Base-by-base conservation (phyloP, 2,888 invertebrate species). In the Conops quadrifasciatus region DNA sequence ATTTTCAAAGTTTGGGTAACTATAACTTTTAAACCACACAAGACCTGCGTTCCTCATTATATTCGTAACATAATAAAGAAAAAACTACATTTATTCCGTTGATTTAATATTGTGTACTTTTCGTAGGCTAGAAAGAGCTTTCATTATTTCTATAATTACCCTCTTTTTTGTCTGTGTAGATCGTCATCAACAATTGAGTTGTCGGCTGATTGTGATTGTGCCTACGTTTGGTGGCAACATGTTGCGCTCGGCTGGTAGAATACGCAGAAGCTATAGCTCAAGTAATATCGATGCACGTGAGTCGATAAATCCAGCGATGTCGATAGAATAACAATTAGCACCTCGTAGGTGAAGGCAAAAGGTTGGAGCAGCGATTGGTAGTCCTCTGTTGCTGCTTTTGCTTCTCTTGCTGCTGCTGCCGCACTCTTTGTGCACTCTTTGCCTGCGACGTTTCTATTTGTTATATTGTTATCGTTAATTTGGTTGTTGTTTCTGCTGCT, bases 281-380 rank as follows among this genome's bases (percentile, higher is more conserved):
- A 58, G 13, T 4, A 7, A 49, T 19, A 49, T 49, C 49, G 21
- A 56, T 56, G 53, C 28, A 15, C 49, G 49, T 19, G 24, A 51
- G 15, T 49, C 30, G 11, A 21, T 28, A 30, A 53, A 53, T 53
- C 53, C 19, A n/a, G n/a, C 19, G 53, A 56, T 53, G 53, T 30
- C 51, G 49, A 11, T 66, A 51, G 66, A 66, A 66, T 66, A 66
- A 66, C 53, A 66, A 66, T 51, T 66, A 66, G 66, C 53, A 24
- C 58, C 28, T 58, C 58, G 58, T 15, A 28, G 58, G 58, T 13
- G 21, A 53, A 21, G 24, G 24, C 56, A 21, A 21, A 56, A 24
- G 21, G 28, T 24, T 26, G 5, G 58, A 36, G 9, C 26, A 16
- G 1, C 28, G 28, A 28, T 28, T 2, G 9, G 26, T 24, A 28